A percentile compares a stretch with the other conserved stretches of the same genome.
These are phyloP conservation scores for Brachionus sp. DNA, from an alignment of 1,140 invertebrate species.

Conservation along the genomic window DNA sequence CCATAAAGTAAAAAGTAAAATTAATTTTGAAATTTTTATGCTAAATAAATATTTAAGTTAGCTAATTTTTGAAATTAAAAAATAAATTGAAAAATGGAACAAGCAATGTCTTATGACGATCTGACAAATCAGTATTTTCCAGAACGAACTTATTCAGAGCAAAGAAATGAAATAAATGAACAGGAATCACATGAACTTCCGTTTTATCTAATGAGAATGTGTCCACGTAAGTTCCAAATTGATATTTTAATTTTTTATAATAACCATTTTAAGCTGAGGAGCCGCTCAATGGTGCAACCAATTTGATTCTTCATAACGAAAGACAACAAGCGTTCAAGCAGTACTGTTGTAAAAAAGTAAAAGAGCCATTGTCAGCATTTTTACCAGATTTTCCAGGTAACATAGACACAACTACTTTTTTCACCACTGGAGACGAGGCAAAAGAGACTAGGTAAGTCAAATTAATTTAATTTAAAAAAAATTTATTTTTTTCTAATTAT, in stretches of 20 bases:
- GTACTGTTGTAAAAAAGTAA: conserved; percentile 45
- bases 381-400: conserved; percentile 43
- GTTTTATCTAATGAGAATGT: conserved; percentile 14
- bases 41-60: conserved; percentile 10
- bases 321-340: conserved; percentile 44
- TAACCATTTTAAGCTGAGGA: conserved; percentile 14
- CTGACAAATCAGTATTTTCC: conserved; percentile 3
- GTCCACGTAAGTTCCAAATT: neutral
- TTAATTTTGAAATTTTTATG: conserved; percentile 40
- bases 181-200: conserved; percentile 17
- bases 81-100: neutral
- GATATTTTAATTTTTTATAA: neutral
- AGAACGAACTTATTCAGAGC: neutral
- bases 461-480: neutral
- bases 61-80: neutral
- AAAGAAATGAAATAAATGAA: neutral
- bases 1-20: neutral
- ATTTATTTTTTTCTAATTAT: neutral
- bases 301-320: conserved; percentile 39
- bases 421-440: conserved; percentile 7
- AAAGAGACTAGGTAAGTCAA: conserved; percentile 7
- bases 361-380: conserved; percentile 43
- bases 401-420: conserved; percentile 21
- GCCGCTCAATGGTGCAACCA: conserved; percentile 20
- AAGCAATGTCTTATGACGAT: conserved; percentile 23